Evolutionary conservation across 2,888 invertebrate genomes (phyloP).

Genomic region (Melanchra persicariae): DNA sequence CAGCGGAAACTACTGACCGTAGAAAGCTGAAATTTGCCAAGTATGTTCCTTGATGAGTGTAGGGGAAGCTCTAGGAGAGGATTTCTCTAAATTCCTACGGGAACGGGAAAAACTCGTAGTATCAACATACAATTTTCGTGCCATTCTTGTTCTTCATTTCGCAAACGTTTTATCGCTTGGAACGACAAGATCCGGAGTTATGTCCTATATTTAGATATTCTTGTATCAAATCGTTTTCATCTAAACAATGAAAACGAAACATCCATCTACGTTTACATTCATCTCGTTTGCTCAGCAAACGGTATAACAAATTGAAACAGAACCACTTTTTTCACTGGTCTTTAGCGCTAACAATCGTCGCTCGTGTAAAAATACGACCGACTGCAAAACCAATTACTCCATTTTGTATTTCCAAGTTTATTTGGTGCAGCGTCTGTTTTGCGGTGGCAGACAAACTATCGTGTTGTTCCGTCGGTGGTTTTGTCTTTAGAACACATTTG

Average conservation of each 20-base stretch:
- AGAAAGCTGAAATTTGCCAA: too few relatives aligned
- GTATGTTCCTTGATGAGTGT: too few relatives aligned
- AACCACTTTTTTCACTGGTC: conserved; percentile 31
- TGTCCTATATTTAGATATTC: background rate
- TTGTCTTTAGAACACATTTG: conserved; percentile 19
- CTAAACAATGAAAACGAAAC: conserved; percentile 1
- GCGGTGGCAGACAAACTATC: conserved; percentile 43
- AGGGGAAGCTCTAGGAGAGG: too few relatives aligned
- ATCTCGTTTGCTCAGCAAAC: conserved; percentile 21
- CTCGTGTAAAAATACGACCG: conserved; percentile 49
- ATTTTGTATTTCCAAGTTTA: conserved; percentile 57
- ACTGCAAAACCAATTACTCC: conserved; percentile 58
- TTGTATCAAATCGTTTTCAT: conserved; percentile 8
- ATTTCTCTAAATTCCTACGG: too few relatives aligned
- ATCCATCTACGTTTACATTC: conserved; percentile 7
- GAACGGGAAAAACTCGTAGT: too few relatives aligned
- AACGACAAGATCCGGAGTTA: conserved; percentile 5
- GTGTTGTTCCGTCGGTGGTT: conserved; percentile 42
- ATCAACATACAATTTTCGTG: conserved; percentile 5
- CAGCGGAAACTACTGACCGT: too few relatives aligned
- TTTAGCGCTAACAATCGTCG: conserved; percentile 39
- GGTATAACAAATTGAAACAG: conserved; percentile 34
- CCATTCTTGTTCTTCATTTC: conserved; percentile 21
- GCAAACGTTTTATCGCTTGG: conserved; percentile 9
- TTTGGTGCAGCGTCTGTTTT: conserved; percentile 54